Evolutionary conservation across 92 coral and sea anemone species (phyloP), one percentile per base, ranked within the genome.

Genomic region (Umimayanthus kanabou): DNA sequence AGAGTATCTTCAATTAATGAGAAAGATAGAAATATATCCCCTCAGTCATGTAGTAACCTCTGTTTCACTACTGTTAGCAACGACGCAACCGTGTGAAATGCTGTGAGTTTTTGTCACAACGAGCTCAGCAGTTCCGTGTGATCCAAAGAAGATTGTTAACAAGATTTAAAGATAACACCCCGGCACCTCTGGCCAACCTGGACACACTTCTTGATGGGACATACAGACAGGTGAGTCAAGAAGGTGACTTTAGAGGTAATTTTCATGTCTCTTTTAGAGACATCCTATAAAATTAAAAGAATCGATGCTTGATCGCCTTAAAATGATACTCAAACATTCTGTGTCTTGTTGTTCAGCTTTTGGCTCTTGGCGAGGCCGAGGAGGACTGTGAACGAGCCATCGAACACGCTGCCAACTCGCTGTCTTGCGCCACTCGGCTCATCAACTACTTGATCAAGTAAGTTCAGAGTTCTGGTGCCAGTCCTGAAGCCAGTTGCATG

Each of bases 361-460:
- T 97, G 53, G 98, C 98, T 37, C 95, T 97, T 72, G 98, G 99
- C 11, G 99, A 97, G 89, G 99, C 99, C 43, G 99, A 97, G 81
- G 99, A 97, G 77, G 99, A 97, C 47, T 97, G 99, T 80, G 95
- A 95, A 82, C 90, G 98, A 85, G 94, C 95, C 71, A 97, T 97
- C 39, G 97, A 97, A 76, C 82, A 87, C 58, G 90, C 96, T 13
- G 92, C 94, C 37, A 89, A 90, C 71, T 90, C 95, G 28, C 89
- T 97, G 66, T 95, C 99, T 10, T 95, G 98, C 82, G 98, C 97
- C 18, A 97, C 98, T 9, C 96, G 97, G 28, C 92, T 97, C 43
- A 88, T 95, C 79, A 97, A 94, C 92, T 92, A 91, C 80, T 93
- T 97, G 9, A 94, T 95, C 82, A 95, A 94, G 99, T 96, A 91